Evolutionary conservation across 2,797 vertebrate species (phyloP).

Genomic region (Parauchenoglanis punctatus): DNA sequence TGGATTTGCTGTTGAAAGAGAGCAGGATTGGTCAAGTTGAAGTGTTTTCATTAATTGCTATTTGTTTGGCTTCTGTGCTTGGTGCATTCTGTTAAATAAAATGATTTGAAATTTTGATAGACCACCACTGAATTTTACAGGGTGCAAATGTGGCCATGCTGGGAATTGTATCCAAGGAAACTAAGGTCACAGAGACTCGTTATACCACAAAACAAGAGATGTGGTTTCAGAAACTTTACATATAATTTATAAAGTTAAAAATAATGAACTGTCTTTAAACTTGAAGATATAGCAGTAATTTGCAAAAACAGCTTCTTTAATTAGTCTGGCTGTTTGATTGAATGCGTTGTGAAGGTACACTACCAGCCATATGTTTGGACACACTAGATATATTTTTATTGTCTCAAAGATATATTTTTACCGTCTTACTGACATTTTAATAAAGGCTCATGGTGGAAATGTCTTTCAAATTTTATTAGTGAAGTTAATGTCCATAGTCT

Average conservation of each 20-base stretch:
- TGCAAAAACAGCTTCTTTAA: not conserved
- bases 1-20: not conserved
- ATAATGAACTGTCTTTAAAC: not conserved
- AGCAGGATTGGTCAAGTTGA: not conserved
- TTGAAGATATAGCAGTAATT: not conserved
- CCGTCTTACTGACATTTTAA: not conserved
- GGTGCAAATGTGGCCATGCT: not conserved
- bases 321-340: not conserved
- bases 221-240: not conserved
- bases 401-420: conserved; percentile 1
- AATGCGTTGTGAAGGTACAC: not conserved
- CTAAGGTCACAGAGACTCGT: not conserved
- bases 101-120: not conserved
- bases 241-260: not conserved
- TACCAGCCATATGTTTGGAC: conserved; percentile 8
- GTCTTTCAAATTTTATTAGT: not conserved
- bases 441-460: not conserved
- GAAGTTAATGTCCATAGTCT: not conserved
- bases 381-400: conserved; percentile 1
- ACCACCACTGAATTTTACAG: not conserved
- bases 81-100: not conserved
- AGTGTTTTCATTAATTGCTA: not conserved
- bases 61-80: not conserved
- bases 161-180: not conserved
- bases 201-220: not conserved